Evolutionary conservation across 2,113 vertebrate species (phyloP).

Genomic region (Gadus chalcogrammus): DNA sequence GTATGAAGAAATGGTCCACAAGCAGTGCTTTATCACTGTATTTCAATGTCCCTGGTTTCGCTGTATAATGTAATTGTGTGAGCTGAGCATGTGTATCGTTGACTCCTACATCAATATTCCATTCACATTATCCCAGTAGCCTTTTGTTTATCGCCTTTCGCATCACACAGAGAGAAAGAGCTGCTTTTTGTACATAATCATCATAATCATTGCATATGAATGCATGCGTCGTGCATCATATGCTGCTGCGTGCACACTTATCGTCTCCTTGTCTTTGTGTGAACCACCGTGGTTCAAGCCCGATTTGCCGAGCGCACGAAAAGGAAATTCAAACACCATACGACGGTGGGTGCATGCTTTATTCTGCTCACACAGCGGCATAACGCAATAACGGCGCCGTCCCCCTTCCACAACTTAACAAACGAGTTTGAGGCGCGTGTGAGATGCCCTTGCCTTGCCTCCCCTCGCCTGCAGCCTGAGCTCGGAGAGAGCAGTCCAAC

Average conservation of each 20-base stretch:
- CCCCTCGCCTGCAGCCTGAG: constrained; percentile 62
- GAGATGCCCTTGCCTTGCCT: constrained; percentile 1
- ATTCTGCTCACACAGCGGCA: neutral
- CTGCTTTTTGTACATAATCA: constrained; percentile 6
- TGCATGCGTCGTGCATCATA: constrained; percentile 26
- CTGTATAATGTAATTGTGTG: constrained; percentile 14
- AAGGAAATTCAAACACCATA: constrained; percentile 25
- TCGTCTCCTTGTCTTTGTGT: constrained; percentile 71
- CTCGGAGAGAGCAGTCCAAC: constrained; percentile 85
- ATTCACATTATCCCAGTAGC: constrained; percentile 37
- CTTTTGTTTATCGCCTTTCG: constrained; percentile 23
- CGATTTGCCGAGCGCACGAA: constrained; percentile 29
- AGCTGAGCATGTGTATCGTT: constrained; percentile 26
- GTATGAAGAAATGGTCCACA: neutral
- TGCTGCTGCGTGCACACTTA: constrained; percentile 53
- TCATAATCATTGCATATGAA: neutral
- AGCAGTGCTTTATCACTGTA: constrained; percentile 23
- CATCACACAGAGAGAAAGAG: constrained; percentile 23
- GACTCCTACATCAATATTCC: constrained; percentile 51
- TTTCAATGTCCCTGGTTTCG: constrained; percentile 23
- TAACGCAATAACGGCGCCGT: neutral
- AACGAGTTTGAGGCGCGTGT: neutral
- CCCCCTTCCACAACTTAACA: too few species aligned
- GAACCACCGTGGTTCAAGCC: constrained; percentile 52
- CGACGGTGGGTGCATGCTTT: neutral